A percentile compares a stretch with the other conserved stretches of the same genome.
These are phyloP conservation scores for Pipra filicauda DNA, from an alignment of 2,113 vertebrate species.

Conservation along the genomic window DNA sequence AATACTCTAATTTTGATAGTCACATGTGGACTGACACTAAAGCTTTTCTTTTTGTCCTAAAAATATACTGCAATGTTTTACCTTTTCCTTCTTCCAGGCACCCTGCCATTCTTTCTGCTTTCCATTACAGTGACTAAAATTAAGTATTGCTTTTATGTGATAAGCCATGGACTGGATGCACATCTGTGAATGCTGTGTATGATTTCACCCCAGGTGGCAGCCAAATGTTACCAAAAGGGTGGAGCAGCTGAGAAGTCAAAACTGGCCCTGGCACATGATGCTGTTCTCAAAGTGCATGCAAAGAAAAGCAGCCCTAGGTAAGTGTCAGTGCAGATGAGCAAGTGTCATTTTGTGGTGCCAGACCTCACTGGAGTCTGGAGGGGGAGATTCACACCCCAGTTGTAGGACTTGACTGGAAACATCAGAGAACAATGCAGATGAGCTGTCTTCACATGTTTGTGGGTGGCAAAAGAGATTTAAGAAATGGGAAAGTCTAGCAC, in stretches of 20 bases:
- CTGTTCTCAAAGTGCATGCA: constrained; percentile 75
- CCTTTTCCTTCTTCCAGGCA: not conserved
- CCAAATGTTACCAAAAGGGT: constrained; percentile 85
- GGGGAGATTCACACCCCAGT: not conserved
- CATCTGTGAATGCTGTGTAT: not conserved
- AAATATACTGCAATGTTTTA: not conserved
- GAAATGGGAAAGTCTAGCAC: not conserved
- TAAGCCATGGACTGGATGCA: not conserved
- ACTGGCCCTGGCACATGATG: constrained; percentile 75
- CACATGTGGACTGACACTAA: not conserved
- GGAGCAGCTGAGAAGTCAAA: constrained; percentile 79
- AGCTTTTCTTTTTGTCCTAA: not conserved
- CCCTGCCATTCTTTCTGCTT: not conserved
- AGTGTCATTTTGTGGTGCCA: not conserved
- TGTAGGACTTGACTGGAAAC: rapidly evolving
- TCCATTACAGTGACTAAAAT: not conserved
- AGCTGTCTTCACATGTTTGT: not conserved
- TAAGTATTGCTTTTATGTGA: not conserved
- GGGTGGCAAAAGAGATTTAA: not conserved
- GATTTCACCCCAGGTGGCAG: constrained; percentile 76
- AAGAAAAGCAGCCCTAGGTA: constrained; percentile 78
- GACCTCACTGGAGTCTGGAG: not conserved
- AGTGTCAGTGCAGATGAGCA: not conserved
- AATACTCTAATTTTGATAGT: not conserved
- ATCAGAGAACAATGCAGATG: rapidly evolving